These are phyloP conservation scores for Chymomyza fuscimana DNA, from an alignment of 2,888 invertebrate genomes.

Conservation along the genomic window DNA sequence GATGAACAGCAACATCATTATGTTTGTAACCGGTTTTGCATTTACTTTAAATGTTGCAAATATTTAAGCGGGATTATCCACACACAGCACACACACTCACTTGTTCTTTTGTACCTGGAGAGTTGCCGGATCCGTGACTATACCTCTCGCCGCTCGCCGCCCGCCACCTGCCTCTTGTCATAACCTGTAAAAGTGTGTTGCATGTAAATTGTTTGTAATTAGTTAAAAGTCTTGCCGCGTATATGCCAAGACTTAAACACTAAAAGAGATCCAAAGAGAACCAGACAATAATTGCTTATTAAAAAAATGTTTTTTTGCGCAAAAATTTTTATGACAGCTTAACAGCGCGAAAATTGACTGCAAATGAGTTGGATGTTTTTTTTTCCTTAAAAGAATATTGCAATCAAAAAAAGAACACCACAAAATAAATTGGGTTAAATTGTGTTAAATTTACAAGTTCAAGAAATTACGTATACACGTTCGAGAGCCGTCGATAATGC, in stretches of 20 bases:
- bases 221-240: slow-evolving; percentile 68
- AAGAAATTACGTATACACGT: not conserved
- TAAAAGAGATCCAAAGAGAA: slow-evolving; percentile 49
- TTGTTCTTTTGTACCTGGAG: not conserved
- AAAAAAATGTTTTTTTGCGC: slow-evolving; percentile 47
- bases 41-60: slow-evolving; percentile 68
- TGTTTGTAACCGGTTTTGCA: slow-evolving; percentile 63
- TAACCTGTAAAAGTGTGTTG: slow-evolving; percentile 43
- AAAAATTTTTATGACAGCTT: slow-evolving; percentile 58
- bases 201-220: slow-evolving; percentile 73
- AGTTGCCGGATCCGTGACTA: not conserved
- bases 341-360: slow-evolving; percentile 63
- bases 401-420: not conserved
- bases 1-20: slow-evolving; percentile 17
- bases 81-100: slow-evolving; percentile 24
- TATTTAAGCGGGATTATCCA: slow-evolving; percentile 67
- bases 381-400: not conserved
- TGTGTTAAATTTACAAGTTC: not conserved
- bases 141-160: not conserved
- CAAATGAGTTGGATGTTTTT: slow-evolving; percentile 52
- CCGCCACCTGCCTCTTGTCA: not conserved
- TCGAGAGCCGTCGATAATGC: not conserved
- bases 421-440: not conserved
- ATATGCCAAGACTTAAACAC: not conserved
- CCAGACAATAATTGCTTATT: slow-evolving; percentile 71